Evolutionary conservation across 2,113 vertebrate genomes (phyloP).

Genomic region (Hypanus sabinus): DNA sequence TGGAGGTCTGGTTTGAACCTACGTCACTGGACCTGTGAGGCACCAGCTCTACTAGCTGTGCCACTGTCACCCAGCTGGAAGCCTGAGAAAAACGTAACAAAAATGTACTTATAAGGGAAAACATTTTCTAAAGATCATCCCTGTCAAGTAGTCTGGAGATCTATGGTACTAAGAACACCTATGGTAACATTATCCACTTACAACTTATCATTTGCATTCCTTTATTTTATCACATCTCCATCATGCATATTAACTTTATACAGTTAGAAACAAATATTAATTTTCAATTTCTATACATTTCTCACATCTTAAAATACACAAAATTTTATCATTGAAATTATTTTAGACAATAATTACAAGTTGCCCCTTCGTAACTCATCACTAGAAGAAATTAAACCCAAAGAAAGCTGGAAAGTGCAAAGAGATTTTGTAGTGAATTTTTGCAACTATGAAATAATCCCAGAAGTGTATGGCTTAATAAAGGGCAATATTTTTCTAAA

Average conservation of each 20-base stretch:
- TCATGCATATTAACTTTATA: background rate
- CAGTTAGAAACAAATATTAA: background rate
- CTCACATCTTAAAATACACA: conserved; percentile 4
- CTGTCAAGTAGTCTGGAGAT: background rate
- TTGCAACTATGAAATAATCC: background rate
- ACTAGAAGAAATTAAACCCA: background rate
- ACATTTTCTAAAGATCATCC: background rate
- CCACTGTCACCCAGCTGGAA: background rate
- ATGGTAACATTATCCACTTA: background rate
- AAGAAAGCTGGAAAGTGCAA: background rate
- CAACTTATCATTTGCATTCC: background rate
- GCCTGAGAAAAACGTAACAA: background rate
- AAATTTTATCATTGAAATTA: background rate
- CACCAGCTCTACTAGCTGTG: background rate
- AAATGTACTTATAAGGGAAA: background rate
- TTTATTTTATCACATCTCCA: background rate
- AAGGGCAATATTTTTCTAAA: conserved; percentile 13
- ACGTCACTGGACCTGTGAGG: too few relatives aligned
- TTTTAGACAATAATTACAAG: background rate
- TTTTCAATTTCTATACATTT: background rate
- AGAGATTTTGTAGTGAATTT: conserved; percentile 17
- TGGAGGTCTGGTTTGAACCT: too few relatives aligned
- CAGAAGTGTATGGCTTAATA: background rate
- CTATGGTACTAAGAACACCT: background rate
- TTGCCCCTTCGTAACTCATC: background rate